Evolutionary conservation across 2,797 vertebrate species (phyloP).

Genomic region (Platalea minor): DNA sequence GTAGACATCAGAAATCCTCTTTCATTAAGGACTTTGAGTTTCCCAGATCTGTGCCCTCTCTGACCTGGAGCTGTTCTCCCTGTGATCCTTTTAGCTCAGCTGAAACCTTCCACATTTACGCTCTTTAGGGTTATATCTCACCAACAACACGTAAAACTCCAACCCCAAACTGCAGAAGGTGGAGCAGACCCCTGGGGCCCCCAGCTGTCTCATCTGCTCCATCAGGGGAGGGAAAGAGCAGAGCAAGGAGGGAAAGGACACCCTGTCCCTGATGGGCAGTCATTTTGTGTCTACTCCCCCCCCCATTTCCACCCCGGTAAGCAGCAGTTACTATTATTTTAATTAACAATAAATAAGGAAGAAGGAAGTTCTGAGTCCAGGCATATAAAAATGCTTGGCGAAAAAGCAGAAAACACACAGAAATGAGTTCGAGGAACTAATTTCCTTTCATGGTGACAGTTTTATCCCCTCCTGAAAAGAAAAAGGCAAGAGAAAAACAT

Average conservation of each 20-base stretch:
- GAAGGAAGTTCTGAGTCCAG: constrained; percentile 12
- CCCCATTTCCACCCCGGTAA: background rate
- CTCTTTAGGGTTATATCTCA: background rate
- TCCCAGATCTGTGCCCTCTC: background rate
- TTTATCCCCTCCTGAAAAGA: constrained; percentile 12
- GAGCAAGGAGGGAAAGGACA: background rate
- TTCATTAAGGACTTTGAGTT: background rate
- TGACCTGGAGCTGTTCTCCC: background rate
- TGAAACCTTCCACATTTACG: background rate
- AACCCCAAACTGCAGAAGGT: background rate
- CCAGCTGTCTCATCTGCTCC: background rate
- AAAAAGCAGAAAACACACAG: constrained; percentile 4
- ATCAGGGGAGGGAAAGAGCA: background rate
- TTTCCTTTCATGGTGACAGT: background rate
- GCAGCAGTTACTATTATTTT: background rate
- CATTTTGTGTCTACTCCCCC: background rate
- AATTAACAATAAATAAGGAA: constrained; percentile 17
- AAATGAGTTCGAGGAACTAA: background rate
- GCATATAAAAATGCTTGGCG: background rate
- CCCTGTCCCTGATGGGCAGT: background rate
- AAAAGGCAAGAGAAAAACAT: background rate
- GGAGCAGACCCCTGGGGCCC: background rate
- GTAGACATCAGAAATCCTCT: background rate
- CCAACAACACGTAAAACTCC: background rate
- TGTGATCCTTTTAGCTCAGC: background rate